A percentile compares a stretch with the other conserved stretches of the same genome.
These are phyloP conservation scores for Lagorchestes hirsutus DNA, from an alignment of 2,797 vertebrate genomes.

Conservation along the genomic window DNA sequence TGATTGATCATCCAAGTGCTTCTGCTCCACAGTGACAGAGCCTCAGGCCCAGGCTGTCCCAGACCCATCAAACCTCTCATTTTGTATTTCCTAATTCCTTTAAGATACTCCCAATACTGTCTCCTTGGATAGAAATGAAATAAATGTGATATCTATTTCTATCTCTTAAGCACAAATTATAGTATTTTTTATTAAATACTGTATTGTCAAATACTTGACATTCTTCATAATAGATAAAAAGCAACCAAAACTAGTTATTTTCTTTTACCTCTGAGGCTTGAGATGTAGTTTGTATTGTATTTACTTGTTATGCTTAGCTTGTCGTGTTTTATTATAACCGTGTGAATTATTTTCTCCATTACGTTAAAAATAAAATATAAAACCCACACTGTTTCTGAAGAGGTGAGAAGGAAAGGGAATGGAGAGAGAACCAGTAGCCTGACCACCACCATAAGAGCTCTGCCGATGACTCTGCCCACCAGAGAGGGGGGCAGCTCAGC, in stretches of 20 bases:
- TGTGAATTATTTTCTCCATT: conserved; percentile 73
- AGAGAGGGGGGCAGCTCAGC: no score
- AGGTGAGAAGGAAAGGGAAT: conserved; percentile 49
- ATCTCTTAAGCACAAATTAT: conserved; percentile 82
- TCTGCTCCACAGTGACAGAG: not conserved
- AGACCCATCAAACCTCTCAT: conserved; percentile 73
- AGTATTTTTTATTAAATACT: conserved; percentile 84
- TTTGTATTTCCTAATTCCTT: conserved; percentile 79
- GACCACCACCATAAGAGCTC: not conserved
- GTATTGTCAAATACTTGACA: conserved; percentile 82
- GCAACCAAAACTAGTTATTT: conserved; percentile 82
- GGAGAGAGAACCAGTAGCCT: not conserved
- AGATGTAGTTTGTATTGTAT: conserved; percentile 75
- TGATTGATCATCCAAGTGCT: not conserved
- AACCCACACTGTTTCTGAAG: conserved; percentile 48
- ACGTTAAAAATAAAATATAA: conserved; percentile 71
- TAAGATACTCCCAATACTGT: conserved; percentile 80
- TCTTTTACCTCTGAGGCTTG: conserved; percentile 80
- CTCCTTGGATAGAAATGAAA: conserved; percentile 80
- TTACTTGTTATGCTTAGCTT: conserved; percentile 79
- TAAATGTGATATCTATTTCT: conserved; percentile 82
- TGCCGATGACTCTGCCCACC: no score
- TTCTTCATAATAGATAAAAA: conserved; percentile 81
- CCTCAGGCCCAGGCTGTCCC: conserved; percentile 1
- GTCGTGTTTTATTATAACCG: conserved; percentile 78